Conservation (phyloP, 2,888 invertebrate genomes). For the Ctena decussata region DNA sequence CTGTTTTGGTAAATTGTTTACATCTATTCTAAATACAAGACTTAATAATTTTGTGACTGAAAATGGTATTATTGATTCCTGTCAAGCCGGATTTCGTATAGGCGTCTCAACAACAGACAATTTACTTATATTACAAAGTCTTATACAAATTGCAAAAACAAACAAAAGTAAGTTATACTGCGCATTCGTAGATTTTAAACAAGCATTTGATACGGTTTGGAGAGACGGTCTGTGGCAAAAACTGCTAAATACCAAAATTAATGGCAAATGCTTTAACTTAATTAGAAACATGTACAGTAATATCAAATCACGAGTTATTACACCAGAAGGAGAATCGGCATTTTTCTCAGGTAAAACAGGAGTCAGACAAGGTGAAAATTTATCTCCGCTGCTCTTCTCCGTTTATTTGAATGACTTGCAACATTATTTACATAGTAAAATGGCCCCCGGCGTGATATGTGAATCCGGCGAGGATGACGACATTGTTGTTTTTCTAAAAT, state of each 20-base stretch:
- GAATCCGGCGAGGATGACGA: background rate
- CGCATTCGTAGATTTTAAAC: slow-evolving; percentile 38
- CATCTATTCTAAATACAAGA: slow-evolving; percentile 8
- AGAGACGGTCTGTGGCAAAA: slow-evolving; percentile 24
- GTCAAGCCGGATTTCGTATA: slow-evolving; percentile 32
- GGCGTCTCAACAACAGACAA: no score
- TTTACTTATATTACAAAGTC: no score
- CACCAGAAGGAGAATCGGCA: background rate
- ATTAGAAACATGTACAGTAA: slow-evolving; percentile 21
- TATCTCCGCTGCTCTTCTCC: slow-evolving; percentile 30
- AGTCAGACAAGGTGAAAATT: slow-evolving; percentile 26
- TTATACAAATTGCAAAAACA: slow-evolving; percentile 12
- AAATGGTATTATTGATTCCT: slow-evolving; percentile 9
- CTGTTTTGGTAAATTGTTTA: slow-evolving; percentile 22
- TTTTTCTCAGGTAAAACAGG: background rate
- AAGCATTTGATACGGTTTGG: slow-evolving; percentile 38
- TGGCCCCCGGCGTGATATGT: background rate
- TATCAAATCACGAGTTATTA: slow-evolving; percentile 21
- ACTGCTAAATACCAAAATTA: slow-evolving; percentile 19
- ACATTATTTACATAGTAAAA: background rate
- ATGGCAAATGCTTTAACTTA: slow-evolving; percentile 28
- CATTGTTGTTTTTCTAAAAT: slow-evolving; percentile 11
- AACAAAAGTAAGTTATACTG: slow-evolving; percentile 19
- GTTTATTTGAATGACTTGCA: slow-evolving; percentile 5
- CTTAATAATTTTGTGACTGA: background rate